These are phyloP conservation scores for Kradibia gibbosae DNA, from an alignment of 1,140 invertebrate genomes.

Conservation along the genomic window DNA sequence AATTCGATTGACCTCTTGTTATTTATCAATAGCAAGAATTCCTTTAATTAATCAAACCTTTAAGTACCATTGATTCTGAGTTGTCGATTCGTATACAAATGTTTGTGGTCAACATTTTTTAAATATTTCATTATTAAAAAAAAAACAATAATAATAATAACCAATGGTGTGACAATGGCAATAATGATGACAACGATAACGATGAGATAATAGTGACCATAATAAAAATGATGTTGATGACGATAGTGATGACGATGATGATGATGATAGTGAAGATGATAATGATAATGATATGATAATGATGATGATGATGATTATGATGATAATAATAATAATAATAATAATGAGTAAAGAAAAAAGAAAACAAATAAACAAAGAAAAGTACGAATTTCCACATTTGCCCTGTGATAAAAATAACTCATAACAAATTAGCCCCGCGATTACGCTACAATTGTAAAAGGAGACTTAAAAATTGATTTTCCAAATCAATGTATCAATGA, in stretches of 20 bases:
- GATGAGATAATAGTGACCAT: neutral
- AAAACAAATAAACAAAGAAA: conserved; percentile 10
- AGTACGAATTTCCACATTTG: neutral
- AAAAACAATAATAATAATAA: neutral
- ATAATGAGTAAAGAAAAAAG: no score
- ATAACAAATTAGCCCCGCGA: neutral
- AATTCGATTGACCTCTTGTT: neutral
- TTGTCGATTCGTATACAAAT: conserved; percentile 1
- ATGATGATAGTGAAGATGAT: no score
- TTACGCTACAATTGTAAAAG: neutral
- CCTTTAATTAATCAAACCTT: neutral
- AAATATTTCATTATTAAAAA: no score
- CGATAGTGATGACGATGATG: no score
- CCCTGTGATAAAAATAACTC: neutral
- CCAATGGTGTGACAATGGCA: no score
- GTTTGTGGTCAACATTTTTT: neutral
- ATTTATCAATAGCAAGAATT: conserved; percentile 22
- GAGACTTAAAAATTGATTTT: neutral
- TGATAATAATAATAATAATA: no score
- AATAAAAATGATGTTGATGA: no score
- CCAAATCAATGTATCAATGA: conserved; percentile 17
- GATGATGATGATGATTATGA: no score
- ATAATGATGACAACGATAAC: no score
- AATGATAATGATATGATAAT: no score
- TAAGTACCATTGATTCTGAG: conserved; percentile 31